Evolutionary conservation across 2,113 vertebrate species (phyloP), one percentile per base, ranked within the genome.

Genomic region (Pedionomus torquatus): DNA sequence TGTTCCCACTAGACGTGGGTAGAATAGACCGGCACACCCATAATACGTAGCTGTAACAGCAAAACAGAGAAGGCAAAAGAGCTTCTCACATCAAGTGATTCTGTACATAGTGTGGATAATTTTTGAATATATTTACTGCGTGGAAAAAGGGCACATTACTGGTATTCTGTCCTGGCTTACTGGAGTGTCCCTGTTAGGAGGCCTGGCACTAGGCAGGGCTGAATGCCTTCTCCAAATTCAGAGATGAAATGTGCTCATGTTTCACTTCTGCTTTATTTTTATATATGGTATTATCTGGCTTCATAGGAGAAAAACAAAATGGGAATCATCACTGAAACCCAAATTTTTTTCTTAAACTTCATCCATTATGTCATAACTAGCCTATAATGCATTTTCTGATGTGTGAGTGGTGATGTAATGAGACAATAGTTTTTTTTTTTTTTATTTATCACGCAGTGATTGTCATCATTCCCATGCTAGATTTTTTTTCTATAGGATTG

Each of bases 191-290:
- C 41, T 75, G 35, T 55, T 35, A 46, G 60, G 58, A 52, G 24
- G 35, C 37, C 71, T 83, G 85, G 70, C 52, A 18, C 24, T 28
- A 31, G 37, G 75, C 79, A 92, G 76, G 79, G 39, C 83, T 86
- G 48, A 52, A 83, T 90, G 72, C 69, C 64, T 90, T 75, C 83
- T 92, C 46, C 65, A 83, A 52, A 90, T 80, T 68, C 69, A 78
- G 85, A 90, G 52, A 64, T 60, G 43, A 96, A 82, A 72, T 30
- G 44, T 0, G 0, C 83, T 92, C n/a, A 7, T 75, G 57, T 91
- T 95, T 92, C 48, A 49, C 18, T 84, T 76, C 25, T 61, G 37
- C 33, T 96, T 83, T 94, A 80, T 88, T 94, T 93, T 93, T 92
- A 41, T 60, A 2, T 68, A 37, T 44, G 55, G 83, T 13, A 23